Evolutionary conservation across 2,113 vertebrate species (phyloP), one percentile per base, ranked within the genome.

Genomic region (Geococcyx californianus): DNA sequence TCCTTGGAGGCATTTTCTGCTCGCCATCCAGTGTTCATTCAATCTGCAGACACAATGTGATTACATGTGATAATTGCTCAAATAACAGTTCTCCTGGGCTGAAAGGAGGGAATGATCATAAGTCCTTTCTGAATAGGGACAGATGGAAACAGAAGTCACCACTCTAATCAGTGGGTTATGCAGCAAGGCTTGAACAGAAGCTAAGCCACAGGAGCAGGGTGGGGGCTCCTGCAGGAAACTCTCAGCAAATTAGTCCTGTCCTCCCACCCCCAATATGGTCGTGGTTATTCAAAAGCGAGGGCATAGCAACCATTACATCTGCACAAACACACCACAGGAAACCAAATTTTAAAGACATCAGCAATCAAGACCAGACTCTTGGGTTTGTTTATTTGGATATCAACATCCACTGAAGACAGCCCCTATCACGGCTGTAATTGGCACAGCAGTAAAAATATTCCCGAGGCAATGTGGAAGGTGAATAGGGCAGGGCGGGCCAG

Each of bases 291-390:
- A 47, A 93, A 95, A 84, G 25, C 89, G 80, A 54, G n/a, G 62
- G 47, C 78, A 84, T 76, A 95, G 29, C 83, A 94, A 84, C 64
- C 80, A 38, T 87, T 83, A 91, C 84, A 96, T 90, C 87, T 90
- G 83, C 90, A 87, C 93, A 92, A 95, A 95, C 93, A 94, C 13
- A 0, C 89, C 88, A 93, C 89, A 90, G 95, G 92, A 97, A 96
- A 72, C 68, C 74, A 77, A 94, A 92, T 4, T 81, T 80, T 83
- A 81, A 75, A 95, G 94, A 88, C 77, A 85, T 42, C 58, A 70
- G 68, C 85, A 95, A 93, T 95, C 90, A 94, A 94, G 79, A 81
- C 83, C 83, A 94, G 88, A 86, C 74, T 86, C 77, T 59, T 36
- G 58, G 58, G 47, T 94, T 96, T 90, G 70, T 94, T 94, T 95